Conservation (phyloP, 2,113 vertebrate genomes). For the Tonatia bakeri region DNA sequence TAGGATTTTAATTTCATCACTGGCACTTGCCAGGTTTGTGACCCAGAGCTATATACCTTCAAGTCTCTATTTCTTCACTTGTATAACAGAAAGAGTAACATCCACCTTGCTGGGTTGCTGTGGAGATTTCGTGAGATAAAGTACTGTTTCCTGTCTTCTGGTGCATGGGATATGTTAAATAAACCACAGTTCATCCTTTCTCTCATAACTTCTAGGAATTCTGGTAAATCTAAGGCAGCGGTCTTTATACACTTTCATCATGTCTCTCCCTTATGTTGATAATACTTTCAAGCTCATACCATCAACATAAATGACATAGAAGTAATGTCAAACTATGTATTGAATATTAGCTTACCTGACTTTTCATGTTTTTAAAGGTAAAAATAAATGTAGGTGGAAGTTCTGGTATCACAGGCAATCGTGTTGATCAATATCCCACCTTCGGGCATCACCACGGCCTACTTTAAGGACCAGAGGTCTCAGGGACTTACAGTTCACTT, state of each 20-base stretch:
- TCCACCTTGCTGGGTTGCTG: not conserved
- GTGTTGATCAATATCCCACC: not conserved
- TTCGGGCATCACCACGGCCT: not conserved
- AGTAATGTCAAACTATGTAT: not conserved
- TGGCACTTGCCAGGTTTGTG: not conserved
- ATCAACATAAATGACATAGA: not conserved
- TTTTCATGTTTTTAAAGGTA: slow-evolving; percentile 9
- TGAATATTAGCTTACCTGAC: not conserved
- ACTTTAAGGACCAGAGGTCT: not conserved
- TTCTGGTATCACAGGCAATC: not conserved
- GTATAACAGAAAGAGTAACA: not conserved
- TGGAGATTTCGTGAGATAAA: not conserved
- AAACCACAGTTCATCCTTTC: not conserved
- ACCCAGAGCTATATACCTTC: not conserved
- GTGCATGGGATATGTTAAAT: not conserved
- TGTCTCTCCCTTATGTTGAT: not conserved
- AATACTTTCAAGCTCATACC: not conserved
- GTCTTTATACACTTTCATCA: not conserved
- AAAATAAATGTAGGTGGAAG: not conserved
- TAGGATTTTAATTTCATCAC: not conserved
- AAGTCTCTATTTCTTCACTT: not conserved
- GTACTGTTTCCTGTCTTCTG: not conserved
- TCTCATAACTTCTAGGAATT: not conserved
- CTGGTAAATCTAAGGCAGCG: not conserved
- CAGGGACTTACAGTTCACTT: not conserved